Evolutionary conservation across 2,888 invertebrate genomes (phyloP), one percentile per base, ranked within the genome.

Genomic region (Drosophila borborema): DNA sequence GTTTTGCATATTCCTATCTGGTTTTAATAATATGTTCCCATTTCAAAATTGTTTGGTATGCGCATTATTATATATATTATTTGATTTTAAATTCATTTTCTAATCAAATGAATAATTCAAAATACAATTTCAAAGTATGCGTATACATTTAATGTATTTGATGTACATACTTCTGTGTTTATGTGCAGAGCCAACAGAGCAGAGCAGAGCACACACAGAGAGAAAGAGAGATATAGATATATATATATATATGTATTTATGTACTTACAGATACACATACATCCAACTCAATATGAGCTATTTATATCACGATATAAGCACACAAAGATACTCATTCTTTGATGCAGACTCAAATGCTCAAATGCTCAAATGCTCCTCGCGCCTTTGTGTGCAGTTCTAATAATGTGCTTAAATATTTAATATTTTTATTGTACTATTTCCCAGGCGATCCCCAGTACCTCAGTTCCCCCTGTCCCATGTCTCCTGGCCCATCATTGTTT

Each of bases 371-470:
- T 73, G 48, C 46, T 68, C 49, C 34, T 36, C 61, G 45, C 46
- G 59, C 28, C 41, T 43, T 60, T 89, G 81, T 88, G 83, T 86
- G 83, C 89, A 70, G 71, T 89, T 89, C 83, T 87, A 88, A 87
- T 83, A 84, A 86, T 77, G 82, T 87, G 80, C 81, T 90, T 90
- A 86, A 88, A 90, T 86, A 86, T 88, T 81, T 77, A 82, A 84
- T 87, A 84, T 77, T 80, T 80, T 75, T 89, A 89, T 86, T 87
- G 79, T 86, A 55, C 18, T 55, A 72, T 86, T 86, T 80, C 76
- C 72, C 76, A 80, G 73, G 77, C 81, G 68, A 67, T 67, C 74
- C 79, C 76, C 72, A 81, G 80, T 81, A 67, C 64, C 69, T 46
- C 46, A 23, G 76, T 70, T 73, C n/a, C n/a, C 78, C 83, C 80